phyloP scores from a whole-genome alignment of 64 coral and sea anemone genomes.

The Pocillopora verrucosa region DNA sequence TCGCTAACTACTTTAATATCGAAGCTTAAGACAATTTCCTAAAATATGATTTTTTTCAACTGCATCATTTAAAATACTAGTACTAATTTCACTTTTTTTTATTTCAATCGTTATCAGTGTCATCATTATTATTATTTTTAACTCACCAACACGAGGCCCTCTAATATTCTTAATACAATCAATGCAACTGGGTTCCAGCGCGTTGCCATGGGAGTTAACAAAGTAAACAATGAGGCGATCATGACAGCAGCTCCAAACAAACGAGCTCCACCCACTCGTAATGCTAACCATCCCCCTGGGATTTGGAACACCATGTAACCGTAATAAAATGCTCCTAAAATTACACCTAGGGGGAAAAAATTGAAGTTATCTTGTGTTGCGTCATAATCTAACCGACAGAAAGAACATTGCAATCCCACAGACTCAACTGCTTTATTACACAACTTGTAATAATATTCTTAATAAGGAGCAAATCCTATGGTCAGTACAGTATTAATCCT shows the following conservation, averaged over 20 bases:
- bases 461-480: too few species aligned
- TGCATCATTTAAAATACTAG: too few species aligned
- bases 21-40: too few species aligned
- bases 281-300: conserved; percentile 72
- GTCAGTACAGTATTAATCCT: too few species aligned
- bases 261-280: conserved; percentile 71
- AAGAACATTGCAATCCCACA: too few species aligned
- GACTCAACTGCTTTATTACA: too few species aligned
- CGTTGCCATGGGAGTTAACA: conserved; percentile 71
- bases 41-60: too few species aligned
- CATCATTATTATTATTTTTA: not conserved
- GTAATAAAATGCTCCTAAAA: conserved; percentile 86
- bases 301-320: conserved; percentile 97
- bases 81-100: too few species aligned
- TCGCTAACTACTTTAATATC: too few species aligned
- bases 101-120: too few species aligned
- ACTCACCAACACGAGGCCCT: conserved; percentile 80
- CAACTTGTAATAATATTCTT: too few species aligned
- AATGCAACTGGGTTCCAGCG: conserved; percentile 59
- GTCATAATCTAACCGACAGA: too few species aligned
- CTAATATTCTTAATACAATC: conserved; percentile 69
- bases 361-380: not conserved
- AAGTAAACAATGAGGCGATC: conserved; percentile 62
- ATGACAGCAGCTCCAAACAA: conserved; percentile 73
- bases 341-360: conserved; percentile 50